These are phyloP conservation scores for Nothocercus nigrocapillus DNA, from an alignment of 2,113 vertebrate species.

Conservation along the genomic window DNA sequence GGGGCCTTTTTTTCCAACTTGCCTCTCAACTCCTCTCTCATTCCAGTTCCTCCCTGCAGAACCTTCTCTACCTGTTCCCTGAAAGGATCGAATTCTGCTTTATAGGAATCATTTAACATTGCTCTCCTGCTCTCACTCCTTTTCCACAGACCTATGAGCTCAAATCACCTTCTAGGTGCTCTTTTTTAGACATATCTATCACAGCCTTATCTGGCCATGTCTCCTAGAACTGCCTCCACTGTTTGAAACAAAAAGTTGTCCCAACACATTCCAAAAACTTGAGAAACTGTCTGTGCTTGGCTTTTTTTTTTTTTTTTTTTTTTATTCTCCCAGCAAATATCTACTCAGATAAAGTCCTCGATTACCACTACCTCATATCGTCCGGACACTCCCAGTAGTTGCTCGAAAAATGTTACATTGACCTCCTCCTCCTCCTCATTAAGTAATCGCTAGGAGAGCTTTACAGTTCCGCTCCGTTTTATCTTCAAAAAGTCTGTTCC, in stretches of 20 bases:
- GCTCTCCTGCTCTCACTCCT: background rate
- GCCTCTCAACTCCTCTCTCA: background rate
- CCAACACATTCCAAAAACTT: conserved; percentile 4
- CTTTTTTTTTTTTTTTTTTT: background rate
- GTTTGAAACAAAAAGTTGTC: conserved; percentile 3
- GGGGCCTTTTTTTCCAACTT: background rate
- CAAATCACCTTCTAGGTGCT: background rate
- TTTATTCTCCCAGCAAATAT: background rate
- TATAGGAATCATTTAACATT: background rate
- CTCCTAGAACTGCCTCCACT: background rate
- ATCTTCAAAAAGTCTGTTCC: background rate
- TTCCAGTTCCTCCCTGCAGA: background rate
- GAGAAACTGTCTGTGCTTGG: background rate
- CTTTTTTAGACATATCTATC: background rate
- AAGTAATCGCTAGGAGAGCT: background rate
- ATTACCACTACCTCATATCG: background rate
- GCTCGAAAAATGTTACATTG: background rate
- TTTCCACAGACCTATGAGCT: background rate
- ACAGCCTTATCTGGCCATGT: background rate
- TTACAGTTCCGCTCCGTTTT: background rate
- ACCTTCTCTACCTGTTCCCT: background rate
- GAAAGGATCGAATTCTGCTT: background rate
- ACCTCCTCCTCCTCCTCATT: background rate
- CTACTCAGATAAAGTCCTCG: background rate
- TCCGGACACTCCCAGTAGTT: background rate